Conservation (phyloP, 2,888 invertebrate genomes). For the Colletes collaris region DNA sequence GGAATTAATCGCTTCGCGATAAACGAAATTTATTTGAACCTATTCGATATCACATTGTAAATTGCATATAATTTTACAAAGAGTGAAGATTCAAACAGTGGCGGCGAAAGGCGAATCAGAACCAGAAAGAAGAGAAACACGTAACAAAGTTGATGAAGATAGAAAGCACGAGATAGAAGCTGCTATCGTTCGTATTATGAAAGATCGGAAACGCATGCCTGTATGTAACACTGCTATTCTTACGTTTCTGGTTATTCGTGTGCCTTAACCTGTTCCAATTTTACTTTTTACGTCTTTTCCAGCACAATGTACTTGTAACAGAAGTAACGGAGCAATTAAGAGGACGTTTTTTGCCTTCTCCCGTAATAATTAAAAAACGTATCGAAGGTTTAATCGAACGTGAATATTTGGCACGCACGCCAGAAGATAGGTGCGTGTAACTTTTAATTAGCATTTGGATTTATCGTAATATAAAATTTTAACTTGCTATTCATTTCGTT, state of each 20-base stretch:
- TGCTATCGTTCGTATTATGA: slow-evolving; percentile 99
- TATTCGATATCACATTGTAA: slow-evolving; percentile 1
- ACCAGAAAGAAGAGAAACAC: slow-evolving; percentile 99
- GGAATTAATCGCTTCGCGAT: neutral
- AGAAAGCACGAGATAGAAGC: slow-evolving; percentile 99
- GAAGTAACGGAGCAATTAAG: slow-evolving; percentile 99
- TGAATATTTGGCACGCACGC: slow-evolving; percentile 98
- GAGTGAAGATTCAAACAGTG: slow-evolving; percentile 97
- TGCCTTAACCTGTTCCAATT: neutral
- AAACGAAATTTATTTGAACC: neutral
- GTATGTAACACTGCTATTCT: slow-evolving; percentile 83
- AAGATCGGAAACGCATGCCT: slow-evolving; percentile 97
- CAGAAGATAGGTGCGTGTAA: slow-evolving; percentile 90
- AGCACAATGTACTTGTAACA: slow-evolving; percentile 97
- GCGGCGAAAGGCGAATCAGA: slow-evolving; percentile 98
- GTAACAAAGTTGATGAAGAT: slow-evolving; percentile 99
- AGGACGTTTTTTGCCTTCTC: slow-evolving; percentile 98
- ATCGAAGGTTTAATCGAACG: slow-evolving; percentile 99
- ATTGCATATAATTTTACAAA: slow-evolving; percentile 74
- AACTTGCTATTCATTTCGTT: too few species aligned
- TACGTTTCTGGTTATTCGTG: neutral
- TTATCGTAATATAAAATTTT: neutral
- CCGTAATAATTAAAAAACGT: slow-evolving; percentile 99
- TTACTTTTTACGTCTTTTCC: slow-evolving; percentile 47
- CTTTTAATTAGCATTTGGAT: neutral